Percentiles rank a stretch among this genome's conserved stretches.
Evolutionary conservation across 2,888 invertebrate species (phyloP).

Genomic region (Megamerina dolium): DNA sequence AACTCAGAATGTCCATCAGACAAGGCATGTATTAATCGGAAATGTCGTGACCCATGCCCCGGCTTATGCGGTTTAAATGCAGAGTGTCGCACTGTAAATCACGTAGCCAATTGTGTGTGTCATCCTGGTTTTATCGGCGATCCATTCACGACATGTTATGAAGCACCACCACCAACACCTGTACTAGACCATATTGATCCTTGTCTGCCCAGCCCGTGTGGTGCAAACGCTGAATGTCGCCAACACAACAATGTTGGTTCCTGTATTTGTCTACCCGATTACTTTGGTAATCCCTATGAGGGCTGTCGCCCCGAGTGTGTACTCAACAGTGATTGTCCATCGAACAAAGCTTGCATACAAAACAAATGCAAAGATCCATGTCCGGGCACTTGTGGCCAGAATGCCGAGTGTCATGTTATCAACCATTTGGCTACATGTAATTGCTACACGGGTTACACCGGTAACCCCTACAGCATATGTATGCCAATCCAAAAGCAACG

Average conservation of each 20-base stretch:
- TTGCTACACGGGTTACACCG: conserved; percentile 61
- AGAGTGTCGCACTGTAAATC: conserved; percentile 66
- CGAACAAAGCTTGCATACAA: conserved; percentile 65
- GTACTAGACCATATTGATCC: conserved; percentile 49
- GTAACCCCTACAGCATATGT: conserved; percentile 66
- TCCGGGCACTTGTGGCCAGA: conserved; percentile 66
- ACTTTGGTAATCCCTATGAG: conserved; percentile 59
- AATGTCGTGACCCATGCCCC: conserved; percentile 71
- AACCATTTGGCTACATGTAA: conserved; percentile 71
- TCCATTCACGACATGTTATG: conserved; percentile 62
- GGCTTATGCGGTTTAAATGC: conserved; percentile 69
- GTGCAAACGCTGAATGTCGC: conserved; percentile 60
- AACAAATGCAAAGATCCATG: conserved; percentile 77
- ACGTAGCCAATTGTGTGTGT: conserved; percentile 69
- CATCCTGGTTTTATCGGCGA: conserved; percentile 61
- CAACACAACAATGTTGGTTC: conserved; percentile 62
- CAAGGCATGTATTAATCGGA: conserved; percentile 67
- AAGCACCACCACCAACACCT: conserved; percentile 15
- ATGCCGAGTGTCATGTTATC: conserved; percentile 66
- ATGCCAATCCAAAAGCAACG: conserved; percentile 50
- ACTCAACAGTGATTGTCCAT: conserved; percentile 70
- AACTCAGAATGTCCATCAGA: conserved; percentile 67
- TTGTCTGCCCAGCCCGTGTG: conserved; percentile 71
- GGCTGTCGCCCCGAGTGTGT: conserved; percentile 76
- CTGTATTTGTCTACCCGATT: conserved; percentile 65